Conservation (phyloP, 2,888 invertebrate genomes). For the Polyploca ridens region DNA sequence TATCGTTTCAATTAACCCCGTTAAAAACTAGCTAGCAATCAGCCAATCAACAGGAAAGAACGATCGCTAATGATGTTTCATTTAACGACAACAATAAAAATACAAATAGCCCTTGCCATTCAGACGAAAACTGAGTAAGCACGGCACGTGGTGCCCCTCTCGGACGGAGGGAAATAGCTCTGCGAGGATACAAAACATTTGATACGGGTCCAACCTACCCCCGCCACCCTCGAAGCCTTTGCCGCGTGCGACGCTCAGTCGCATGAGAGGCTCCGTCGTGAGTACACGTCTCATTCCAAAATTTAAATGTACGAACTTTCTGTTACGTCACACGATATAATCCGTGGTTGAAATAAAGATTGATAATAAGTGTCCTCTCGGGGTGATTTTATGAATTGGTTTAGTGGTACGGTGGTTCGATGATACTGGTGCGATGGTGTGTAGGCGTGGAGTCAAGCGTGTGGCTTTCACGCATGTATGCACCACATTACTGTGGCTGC, state of each 20-base stretch:
- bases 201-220: slow-evolving; percentile 68
- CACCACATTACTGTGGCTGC: slow-evolving; percentile 67
- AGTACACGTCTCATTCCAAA: slow-evolving; percentile 47
- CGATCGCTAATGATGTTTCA: slow-evolving; percentile 57
- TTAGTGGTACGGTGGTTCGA: slow-evolving; percentile 73
- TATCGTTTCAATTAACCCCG: slow-evolving; percentile 40
- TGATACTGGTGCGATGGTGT: slow-evolving; percentile 75
- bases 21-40: slow-evolving; percentile 52
- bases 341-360: slow-evolving; percentile 59
- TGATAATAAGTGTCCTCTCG: slow-evolving; percentile 50
- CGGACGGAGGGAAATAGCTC: slow-evolving; percentile 64
- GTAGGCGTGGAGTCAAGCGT: slow-evolving; percentile 64
- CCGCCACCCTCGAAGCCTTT: slow-evolving; percentile 55
- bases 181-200: slow-evolving; percentile 76
- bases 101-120: slow-evolving; percentile 63
- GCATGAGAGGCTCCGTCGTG: slow-evolving; percentile 55
- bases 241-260: slow-evolving; percentile 58
- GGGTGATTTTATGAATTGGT: slow-evolving; percentile 49
- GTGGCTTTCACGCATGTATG: slow-evolving; percentile 66
- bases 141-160: slow-evolving; percentile 71
- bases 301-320: slow-evolving; percentile 50
- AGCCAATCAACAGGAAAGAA: slow-evolving; percentile 61
- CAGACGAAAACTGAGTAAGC: slow-evolving; percentile 73
- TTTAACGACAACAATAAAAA: slow-evolving; percentile 74
- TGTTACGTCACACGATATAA: slow-evolving; percentile 71